Conservation (phyloP, 2,888 invertebrate genomes). For the Caenorhabditis imperialis region DNA sequence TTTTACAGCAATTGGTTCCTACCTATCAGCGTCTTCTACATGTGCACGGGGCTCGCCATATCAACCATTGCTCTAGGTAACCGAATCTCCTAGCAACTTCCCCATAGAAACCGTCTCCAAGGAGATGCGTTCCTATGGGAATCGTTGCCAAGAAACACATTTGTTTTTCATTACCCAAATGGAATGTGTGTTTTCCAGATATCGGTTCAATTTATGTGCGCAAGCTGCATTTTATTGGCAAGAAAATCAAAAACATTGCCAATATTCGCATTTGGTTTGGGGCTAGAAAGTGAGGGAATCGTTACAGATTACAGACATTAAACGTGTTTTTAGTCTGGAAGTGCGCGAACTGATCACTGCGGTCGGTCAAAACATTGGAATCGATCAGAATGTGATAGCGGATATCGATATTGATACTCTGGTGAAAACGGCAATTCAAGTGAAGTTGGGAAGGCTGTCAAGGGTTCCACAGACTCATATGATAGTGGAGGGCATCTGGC, state of each 20-base stretch:
- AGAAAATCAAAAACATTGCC: constrained; percentile 71
- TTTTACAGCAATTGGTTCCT: constrained; percentile 68
- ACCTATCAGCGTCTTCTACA: constrained; percentile 74
- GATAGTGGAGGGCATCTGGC: constrained; percentile 75
- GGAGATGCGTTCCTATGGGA: neutral
- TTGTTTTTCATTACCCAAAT: too few relatives aligned
- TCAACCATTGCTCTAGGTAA: constrained; percentile 76
- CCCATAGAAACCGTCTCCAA: neutral
- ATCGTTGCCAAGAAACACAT: too few relatives aligned
- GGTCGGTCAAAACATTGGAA: constrained; percentile 75
- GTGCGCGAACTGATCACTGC: constrained; percentile 74
- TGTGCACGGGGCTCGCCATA: constrained; percentile 75
- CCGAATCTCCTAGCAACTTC: neutral
- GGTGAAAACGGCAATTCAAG: constrained; percentile 75
- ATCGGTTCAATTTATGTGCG: constrained; percentile 75
- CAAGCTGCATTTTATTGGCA: constrained; percentile 74
- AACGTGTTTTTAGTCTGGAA: constrained; percentile 63
- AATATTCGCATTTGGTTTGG: constrained; percentile 76
- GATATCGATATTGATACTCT: constrained; percentile 74
- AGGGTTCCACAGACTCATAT: constrained; percentile 74
- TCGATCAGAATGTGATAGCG: constrained; percentile 69
- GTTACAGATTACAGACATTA: neutral
- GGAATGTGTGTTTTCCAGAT: constrained; percentile 49
- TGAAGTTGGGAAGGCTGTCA: constrained; percentile 73
- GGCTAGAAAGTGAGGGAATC: constrained; percentile 65